Evolutionary conservation across 2,888 invertebrate species (phyloP).

Genomic region (Epinotia demarniana): DNA sequence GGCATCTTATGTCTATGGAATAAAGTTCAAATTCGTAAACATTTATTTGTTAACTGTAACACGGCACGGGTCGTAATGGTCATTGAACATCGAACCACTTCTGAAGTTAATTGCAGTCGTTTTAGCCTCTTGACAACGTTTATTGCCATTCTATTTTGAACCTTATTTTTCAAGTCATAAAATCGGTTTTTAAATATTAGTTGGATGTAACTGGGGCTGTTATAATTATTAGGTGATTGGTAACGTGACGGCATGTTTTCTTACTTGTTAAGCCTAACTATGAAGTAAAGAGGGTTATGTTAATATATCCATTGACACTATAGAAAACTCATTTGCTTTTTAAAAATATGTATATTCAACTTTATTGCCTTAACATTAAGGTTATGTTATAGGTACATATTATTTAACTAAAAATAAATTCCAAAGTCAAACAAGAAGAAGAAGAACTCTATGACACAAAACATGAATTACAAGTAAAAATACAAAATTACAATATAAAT

Average conservation of each 20-base stretch:
- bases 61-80: constrained; percentile 28
- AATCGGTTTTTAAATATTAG: background rate
- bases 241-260: constrained; percentile 37
- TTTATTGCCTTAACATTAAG: no score
- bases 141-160: background rate
- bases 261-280: constrained; percentile 16
- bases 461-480: no score
- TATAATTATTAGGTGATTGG: constrained; percentile 24
- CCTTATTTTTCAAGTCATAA: background rate
- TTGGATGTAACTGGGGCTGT: background rate
- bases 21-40: constrained; percentile 4
- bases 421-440: no score
- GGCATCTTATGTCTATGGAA: background rate
- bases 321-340: no score
- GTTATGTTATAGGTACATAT: no score
- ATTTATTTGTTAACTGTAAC: background rate
- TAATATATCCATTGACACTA: background rate
- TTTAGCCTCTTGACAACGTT: background rate
- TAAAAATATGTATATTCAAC: no score
- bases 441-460: no score
- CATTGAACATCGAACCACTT: constrained; percentile 33
- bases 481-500: no score
- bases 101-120: constrained; percentile 19
- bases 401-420: no score
- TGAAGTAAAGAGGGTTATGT: constrained; percentile 16